Evolutionary conservation across 2,113 vertebrate species (phyloP).

Genomic region (Hippocampus abdominalis): DNA sequence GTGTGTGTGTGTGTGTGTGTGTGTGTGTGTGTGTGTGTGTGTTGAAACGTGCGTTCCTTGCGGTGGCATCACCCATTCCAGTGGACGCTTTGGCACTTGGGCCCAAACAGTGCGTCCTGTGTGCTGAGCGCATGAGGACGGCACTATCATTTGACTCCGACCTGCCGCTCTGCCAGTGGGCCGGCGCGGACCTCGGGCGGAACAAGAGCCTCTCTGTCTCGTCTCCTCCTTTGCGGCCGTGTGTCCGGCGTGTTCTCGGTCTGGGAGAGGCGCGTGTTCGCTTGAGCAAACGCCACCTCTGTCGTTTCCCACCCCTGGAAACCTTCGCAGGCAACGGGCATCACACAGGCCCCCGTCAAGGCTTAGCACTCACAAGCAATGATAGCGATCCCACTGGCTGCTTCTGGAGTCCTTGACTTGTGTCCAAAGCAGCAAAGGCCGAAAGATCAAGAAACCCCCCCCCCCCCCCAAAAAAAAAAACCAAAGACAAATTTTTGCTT

Average conservation of each 20-base stretch:
- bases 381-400: constrained; percentile 38
- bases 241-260: constrained; percentile 55
- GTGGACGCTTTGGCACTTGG: constrained; percentile 39
- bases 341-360: constrained; percentile 40
- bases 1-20: constrained; percentile 10
- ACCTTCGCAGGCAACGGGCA: constrained; percentile 4
- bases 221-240: background rate
- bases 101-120: constrained; percentile 66
- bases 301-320: constrained; percentile 43
- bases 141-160: constrained; percentile 60
- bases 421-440: constrained; percentile 13
- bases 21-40: constrained; percentile 2
- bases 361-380: constrained; percentile 45
- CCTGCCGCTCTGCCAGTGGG: constrained; percentile 34
- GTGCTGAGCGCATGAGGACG: constrained; percentile 51
- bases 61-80: constrained; percentile 66
- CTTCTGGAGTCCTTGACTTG: constrained; percentile 7
- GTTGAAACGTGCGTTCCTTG: constrained; percentile 64
- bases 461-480: background rate
- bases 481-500: constrained; percentile 40
- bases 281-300: constrained; percentile 49
- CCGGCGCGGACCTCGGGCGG: constrained; percentile 28
- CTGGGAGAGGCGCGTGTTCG: constrained; percentile 33
- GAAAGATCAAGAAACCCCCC: background rate
- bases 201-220: constrained; percentile 62